Base-by-base conservation (phyloP, 2,888 invertebrate species). In the Ectemnius lituratus region DNA sequence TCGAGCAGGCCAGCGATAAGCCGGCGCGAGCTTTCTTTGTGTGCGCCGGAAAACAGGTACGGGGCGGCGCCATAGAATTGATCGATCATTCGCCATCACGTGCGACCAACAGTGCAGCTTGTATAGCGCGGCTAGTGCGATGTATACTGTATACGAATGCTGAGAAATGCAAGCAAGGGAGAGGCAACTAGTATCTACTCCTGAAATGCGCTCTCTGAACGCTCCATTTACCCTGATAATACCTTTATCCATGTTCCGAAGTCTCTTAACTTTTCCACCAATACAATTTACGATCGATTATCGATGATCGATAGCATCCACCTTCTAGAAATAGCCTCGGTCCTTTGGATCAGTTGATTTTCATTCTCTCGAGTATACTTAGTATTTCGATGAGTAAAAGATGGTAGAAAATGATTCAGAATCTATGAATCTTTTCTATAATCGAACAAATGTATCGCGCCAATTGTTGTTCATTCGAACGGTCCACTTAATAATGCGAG, bases 71-170 rank as follows among this genome's bases (percentile, higher is more conserved):
- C 81, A 78, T n/a, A 64, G 78, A 80, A 81, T 80, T 81, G 76
- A 82, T 79, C 81, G 74, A 82, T 82, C 81, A 79, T 81, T 78
- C 76, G 73, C 73, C 78, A 76, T 82, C 75, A 67, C 69, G 68
- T 49, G 62, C 37, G 37, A 11, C 37, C 37, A 37, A 37, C 37
- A 37, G 37, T 37, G 37, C 37, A 37, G 37, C 37, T 37, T 37
- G 37, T 37, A 37, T 4, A 37, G 37, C 37, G 37, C 37, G 37
- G 37, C 37, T 8, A 37, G 37, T 37, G 37, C 37, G 37, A 37
- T 37, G 8, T 37, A 37, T 37, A 37, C 37, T 37, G 6, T 37
- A 6, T 11, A 37, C 37, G 37, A 11, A 8, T 37, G 8, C 37
- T 11, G 37, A 37, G 37, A 61, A 73, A 73, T 60, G 56, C 67